Evolutionary conservation across 2,797 vertebrate species (phyloP).

Genomic region (Mico argentatus): DNA sequence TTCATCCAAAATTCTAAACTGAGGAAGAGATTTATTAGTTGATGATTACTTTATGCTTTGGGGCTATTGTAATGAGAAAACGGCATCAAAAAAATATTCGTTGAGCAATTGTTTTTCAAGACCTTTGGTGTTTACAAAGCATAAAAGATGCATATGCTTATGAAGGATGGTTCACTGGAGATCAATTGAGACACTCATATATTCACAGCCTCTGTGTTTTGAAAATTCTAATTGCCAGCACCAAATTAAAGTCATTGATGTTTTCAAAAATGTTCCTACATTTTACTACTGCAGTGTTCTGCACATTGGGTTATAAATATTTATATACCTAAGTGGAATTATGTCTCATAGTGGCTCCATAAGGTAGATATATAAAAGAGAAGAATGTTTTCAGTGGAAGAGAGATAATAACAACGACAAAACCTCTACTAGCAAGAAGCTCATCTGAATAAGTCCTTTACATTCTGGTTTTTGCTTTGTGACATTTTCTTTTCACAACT

Average conservation of each 20-base stretch:
- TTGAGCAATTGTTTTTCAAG: slow-evolving; percentile 54
- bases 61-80: slow-evolving; percentile 54
- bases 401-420: background rate
- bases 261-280: slow-evolving; percentile 58
- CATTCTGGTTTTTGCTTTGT: slow-evolving; percentile 6
- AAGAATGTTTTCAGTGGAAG: slow-evolving; percentile 40
- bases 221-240: slow-evolving; percentile 70
- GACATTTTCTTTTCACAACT: background rate
- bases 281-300: slow-evolving; percentile 47
- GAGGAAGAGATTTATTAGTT: slow-evolving; percentile 65
- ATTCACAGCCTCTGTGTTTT: slow-evolving; percentile 61
- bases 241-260: slow-evolving; percentile 40
- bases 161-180: slow-evolving; percentile 53
- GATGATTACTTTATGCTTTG: slow-evolving; percentile 38
- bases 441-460: background rate
- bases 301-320: slow-evolving; percentile 50
- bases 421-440: background rate
- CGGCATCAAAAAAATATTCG: slow-evolving; percentile 58
- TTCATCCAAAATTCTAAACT: slow-evolving; percentile 65
- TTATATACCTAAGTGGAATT: slow-evolving; percentile 52
- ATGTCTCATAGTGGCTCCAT: slow-evolving; percentile 17
- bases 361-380: slow-evolving; percentile 39
- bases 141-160: slow-evolving; percentile 47
- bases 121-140: slow-evolving; percentile 70
- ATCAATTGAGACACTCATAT: slow-evolving; percentile 54